phyloP scores from a whole-genome alignment of 2,113 vertebrate genomes.

The Holacanthus passer region DNA sequence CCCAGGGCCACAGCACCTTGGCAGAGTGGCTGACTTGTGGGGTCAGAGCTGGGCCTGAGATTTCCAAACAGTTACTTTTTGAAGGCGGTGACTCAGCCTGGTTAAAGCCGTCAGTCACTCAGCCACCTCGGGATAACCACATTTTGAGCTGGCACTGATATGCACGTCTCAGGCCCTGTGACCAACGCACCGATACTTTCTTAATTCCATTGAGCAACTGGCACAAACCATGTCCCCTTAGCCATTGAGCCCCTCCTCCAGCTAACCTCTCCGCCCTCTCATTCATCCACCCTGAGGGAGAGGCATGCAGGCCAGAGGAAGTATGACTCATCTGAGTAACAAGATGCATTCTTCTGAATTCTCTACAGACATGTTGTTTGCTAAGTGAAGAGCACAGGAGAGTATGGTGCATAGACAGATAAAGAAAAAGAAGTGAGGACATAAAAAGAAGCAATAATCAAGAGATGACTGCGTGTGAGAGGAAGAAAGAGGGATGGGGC shows the following conservation, averaged over 20 bases:
- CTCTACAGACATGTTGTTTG: conserved; percentile 82
- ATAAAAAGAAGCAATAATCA: conserved; percentile 40
- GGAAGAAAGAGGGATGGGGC: conserved; percentile 25
- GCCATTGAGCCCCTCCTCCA: conserved; percentile 71
- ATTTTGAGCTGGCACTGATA: conserved; percentile 42
- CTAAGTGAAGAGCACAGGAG: conserved; percentile 77
- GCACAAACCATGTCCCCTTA: conserved; percentile 61
- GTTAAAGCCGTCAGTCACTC: conserved; percentile 55
- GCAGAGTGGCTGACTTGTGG: conserved; percentile 36
- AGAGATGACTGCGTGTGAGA: conserved; percentile 46
- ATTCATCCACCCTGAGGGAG: conserved; percentile 84
- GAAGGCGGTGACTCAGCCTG: conserved; percentile 74
- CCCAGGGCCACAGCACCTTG: conserved; percentile 54
- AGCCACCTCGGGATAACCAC: conserved; percentile 58
- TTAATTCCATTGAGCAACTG: conserved; percentile 73
- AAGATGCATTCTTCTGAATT: conserved; percentile 85
- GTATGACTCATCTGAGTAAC: conserved; percentile 87
- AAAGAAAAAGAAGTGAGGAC: conserved; percentile 38
- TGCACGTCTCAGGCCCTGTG: conserved; percentile 25
- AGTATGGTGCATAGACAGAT: conserved; percentile 54
- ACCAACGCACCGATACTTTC: conserved; percentile 60
- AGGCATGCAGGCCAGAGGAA: conserved; percentile 85
- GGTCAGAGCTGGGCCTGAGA: conserved; percentile 64
- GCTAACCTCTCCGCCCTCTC: conserved; percentile 76
- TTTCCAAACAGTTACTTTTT: conserved; percentile 71